phyloP scores from a whole-genome alignment of 2,797 vertebrate genomes.

The Cetoscarus ocellatus region DNA sequence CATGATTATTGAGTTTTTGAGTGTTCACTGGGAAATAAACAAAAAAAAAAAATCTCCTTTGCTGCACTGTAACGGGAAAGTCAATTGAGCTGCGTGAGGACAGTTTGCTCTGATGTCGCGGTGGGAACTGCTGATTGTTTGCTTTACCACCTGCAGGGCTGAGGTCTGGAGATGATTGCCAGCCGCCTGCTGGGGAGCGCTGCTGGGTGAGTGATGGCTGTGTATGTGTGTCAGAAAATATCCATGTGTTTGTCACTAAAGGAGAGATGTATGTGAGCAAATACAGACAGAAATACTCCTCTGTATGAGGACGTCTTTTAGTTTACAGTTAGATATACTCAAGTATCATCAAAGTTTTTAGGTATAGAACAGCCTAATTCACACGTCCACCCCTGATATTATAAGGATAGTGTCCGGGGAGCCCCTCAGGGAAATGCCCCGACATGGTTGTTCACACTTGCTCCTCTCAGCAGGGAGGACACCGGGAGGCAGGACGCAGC shows the following conservation, averaged over 20 bases:
- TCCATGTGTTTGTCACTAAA: neutral
- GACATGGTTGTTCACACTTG: too few species aligned
- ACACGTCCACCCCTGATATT: too few species aligned
- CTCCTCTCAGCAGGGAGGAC: too few species aligned
- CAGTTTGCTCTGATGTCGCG: conserved; percentile 59
- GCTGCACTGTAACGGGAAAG: conserved; percentile 37
- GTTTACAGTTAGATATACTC: neutral
- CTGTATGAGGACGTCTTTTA: neutral
- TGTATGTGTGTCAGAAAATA: conserved; percentile 1
- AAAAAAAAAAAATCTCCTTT: conserved; percentile 1
- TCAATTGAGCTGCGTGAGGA: conserved; percentile 58
- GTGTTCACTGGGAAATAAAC: conserved; percentile 8
- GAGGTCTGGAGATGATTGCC: conserved; percentile 67
- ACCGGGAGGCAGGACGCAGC: too few species aligned
- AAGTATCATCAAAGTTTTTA: too few species aligned
- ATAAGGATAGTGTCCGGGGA: too few species aligned
- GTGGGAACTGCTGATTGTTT: conserved; percentile 77
- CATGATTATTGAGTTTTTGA: conserved; percentile 40
- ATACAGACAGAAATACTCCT: neutral
- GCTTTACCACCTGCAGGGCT: conserved; percentile 72
- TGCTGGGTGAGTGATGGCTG: conserved; percentile 64
- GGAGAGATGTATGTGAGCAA: neutral
- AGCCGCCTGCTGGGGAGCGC: conserved; percentile 43
- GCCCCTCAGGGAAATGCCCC: too few species aligned
- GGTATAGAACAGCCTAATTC: too few species aligned